Evolutionary conservation across 2,113 vertebrate genomes (phyloP).

Genomic region (Anolis carolinensis): DNA sequence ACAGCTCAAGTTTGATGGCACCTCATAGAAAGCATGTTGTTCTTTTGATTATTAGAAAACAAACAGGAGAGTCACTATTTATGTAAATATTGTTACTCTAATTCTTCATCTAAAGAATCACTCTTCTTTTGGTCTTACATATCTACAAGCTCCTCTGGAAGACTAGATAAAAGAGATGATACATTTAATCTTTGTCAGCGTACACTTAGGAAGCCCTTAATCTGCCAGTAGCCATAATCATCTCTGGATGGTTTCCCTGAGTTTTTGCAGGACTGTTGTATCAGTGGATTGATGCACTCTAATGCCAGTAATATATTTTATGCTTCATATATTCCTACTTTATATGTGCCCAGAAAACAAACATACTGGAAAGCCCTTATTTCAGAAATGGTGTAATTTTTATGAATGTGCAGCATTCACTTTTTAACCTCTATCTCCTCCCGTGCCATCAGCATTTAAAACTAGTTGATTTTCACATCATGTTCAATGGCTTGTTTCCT

Average conservation of each 20-base stretch:
- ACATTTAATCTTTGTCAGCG: constrained; percentile 52
- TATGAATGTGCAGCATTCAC: constrained; percentile 9
- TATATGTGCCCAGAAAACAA: constrained; percentile 43
- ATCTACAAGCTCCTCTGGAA: constrained; percentile 39
- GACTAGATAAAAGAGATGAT: constrained; percentile 54
- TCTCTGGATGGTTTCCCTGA: constrained; percentile 61
- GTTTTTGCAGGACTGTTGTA: constrained; percentile 33
- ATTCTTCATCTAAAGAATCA: constrained; percentile 17
- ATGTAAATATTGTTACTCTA: not conserved
- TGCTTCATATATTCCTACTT: not conserved
- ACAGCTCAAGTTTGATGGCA: too few relatives aligned
- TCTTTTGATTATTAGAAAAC: not conserved
- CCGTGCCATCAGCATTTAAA: not conserved
- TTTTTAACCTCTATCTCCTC: constrained; percentile 15
- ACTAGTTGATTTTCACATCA: not conserved
- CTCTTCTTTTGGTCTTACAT: constrained; percentile 41
- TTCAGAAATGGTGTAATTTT: constrained; percentile 32
- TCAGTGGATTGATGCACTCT: constrained; percentile 43
- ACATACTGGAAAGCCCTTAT: constrained; percentile 29
- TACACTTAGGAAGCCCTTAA: constrained; percentile 61
- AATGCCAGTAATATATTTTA: constrained; percentile 34
- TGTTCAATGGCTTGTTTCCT: not conserved
- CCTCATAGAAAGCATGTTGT: too few relatives aligned
- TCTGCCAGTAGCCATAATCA: constrained; percentile 61
- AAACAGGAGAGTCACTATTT: not conserved